Conservation (phyloP, 2,888 invertebrate species). For the Orchesella flavescens region DNA sequence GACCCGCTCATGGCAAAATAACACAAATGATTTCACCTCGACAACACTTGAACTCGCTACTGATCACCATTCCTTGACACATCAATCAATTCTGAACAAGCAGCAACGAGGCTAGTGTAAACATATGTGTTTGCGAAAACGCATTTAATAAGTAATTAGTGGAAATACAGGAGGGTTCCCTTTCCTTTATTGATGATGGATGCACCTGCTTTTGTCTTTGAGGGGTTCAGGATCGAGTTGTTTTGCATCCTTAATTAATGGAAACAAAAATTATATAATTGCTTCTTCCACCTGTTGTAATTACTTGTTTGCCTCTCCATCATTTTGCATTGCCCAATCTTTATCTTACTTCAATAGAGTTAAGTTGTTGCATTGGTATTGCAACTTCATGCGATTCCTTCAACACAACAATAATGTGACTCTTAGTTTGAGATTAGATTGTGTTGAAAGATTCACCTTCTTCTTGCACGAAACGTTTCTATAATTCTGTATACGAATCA, state of each 20-base stretch:
- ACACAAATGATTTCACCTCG: constrained; percentile 39
- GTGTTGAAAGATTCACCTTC: no score
- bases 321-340: not conserved
- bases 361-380: no score
- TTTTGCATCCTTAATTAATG: constrained; percentile 38
- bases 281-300: constrained; percentile 31
- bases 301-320: constrained; percentile 8
- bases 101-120: not conserved
- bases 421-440: no score
- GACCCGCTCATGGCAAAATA: constrained; percentile 50
- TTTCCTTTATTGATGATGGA: not conserved
- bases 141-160: not conserved
- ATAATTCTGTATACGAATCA: no score
- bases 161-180: not conserved
- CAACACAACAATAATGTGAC: no score
- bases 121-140: not conserved
- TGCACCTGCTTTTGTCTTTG: not conserved
- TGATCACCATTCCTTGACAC: constrained; percentile 34
- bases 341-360: no score
- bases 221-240: not conserved
- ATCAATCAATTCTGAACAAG: constrained; percentile 52
- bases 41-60: constrained; percentile 45
- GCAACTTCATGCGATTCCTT: no score
- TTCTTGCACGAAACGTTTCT: no score
- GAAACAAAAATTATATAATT: constrained; percentile 42